phyloP scores from a whole-genome alignment of 2,797 vertebrate genomes.

The Heteromormyrus szaboi region DNA sequence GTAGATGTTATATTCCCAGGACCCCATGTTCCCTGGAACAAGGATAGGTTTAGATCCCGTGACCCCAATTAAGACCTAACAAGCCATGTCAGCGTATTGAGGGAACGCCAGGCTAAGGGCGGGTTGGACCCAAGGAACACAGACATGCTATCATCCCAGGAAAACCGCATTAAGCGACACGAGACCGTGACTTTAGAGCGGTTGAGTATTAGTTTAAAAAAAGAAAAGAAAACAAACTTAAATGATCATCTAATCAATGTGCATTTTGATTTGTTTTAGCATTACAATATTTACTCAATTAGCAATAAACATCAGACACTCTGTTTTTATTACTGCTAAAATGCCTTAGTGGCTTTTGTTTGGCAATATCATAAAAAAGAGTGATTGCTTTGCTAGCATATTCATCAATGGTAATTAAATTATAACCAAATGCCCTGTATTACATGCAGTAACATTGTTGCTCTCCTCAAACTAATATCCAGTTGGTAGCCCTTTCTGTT shows the following conservation, averaged over 20 bases:
- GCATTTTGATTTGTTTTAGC: not conserved
- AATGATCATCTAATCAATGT: not conserved
- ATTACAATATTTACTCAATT: constrained; percentile 6
- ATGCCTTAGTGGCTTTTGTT: not conserved
- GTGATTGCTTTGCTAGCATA: not conserved
- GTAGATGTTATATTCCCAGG: not conserved
- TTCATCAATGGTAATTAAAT: constrained; percentile 20
- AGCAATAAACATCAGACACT: not conserved
- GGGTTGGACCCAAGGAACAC: not conserved
- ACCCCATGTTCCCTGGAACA: not conserved
- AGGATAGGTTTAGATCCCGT: not conserved
- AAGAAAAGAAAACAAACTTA: not conserved
- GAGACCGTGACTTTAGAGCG: not conserved
- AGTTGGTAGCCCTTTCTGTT: constrained; percentile 2
- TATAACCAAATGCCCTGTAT: not conserved
- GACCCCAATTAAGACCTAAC: not conserved
- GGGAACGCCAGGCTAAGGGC: not conserved
- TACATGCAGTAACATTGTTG: not conserved
- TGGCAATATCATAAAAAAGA: not conserved
- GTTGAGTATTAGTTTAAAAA: not conserved
- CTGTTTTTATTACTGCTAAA: not conserved
- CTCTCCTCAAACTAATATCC: not conserved
- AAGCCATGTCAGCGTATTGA: not conserved
- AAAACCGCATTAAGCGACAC: not conserved
- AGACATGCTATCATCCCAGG: not conserved